Base-by-base conservation (phyloP, 2,113 vertebrate species). In the Anarhynchus alexandrinus region DNA sequence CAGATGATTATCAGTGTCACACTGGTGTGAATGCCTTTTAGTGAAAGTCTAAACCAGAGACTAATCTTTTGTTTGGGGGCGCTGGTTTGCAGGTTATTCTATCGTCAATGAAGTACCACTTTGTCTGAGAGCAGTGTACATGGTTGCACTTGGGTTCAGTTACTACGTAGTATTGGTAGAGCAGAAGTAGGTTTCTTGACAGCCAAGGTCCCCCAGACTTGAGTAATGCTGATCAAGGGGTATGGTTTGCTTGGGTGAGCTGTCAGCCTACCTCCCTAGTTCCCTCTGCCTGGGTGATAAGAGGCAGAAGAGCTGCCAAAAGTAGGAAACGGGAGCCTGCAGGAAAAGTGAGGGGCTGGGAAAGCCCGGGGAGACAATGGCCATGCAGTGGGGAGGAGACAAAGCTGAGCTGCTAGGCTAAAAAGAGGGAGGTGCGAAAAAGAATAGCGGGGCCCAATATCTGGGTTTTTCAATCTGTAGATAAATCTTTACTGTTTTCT, bases 311-410 rank as follows among this genome's bases (percentile, higher is more conserved):
- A 72, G 4, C 26, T 26, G 15, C 36, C 2, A 52, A 42, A 78
- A 83, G 36, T 13, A 88, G 29, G 47, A 36, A 70, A 27, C 4
- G 11, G 12, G 32, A 73, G 14, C 15, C 23, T 0, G 0, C 65
- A 67, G 70, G 30, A 52, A 72, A 88, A 79, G 1, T 0, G 0
- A 61, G 34, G 36, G 40, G 8, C 23, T 2, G 1, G 29, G 42
- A 40, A 67, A 76, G 13, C 9, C 21, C 9, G 2, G 7, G 12
- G 5, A 14, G 3, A 29, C 5, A 23, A 52, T 1, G 5, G 14
- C 17, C 9, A 17, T 0, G 0, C 0, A 5, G 14, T 6, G 18
- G 6, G 25, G 12, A 70, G 15, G 12, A 73, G 34, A 10, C 23
- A 74, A 32, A 20, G 6, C 21, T 49, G 43, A 57, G 64, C 16